Evolutionary conservation across 2,797 vertebrate species (phyloP).

Genomic region (Geotrypetes seraphini): DNA sequence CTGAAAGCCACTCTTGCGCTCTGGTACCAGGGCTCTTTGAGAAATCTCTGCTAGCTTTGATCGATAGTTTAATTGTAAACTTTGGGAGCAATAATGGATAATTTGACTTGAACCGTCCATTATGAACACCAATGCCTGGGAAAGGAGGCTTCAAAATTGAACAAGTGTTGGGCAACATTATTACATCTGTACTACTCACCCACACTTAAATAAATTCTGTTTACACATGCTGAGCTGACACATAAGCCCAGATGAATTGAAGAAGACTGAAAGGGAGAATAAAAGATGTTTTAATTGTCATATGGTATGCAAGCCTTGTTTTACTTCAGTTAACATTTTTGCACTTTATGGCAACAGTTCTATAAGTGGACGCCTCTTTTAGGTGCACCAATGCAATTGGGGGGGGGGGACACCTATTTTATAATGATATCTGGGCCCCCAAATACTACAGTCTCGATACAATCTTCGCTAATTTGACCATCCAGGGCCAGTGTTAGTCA

Average conservation of each 20-base stretch:
- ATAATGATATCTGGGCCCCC: no score
- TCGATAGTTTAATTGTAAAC: conserved; percentile 73
- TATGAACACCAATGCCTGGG: conserved; percentile 44
- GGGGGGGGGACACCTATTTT: no score
- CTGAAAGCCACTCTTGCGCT: conserved; percentile 29
- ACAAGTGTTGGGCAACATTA: conserved; percentile 58
- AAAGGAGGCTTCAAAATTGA: conserved; percentile 61
- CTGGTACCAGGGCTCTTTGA: conserved; percentile 29
- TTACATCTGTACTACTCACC: conserved; percentile 60
- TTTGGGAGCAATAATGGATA: conserved; percentile 67
- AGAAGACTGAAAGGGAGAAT: conserved; percentile 1
- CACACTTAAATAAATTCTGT: conserved; percentile 52
- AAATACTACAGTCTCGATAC: no score
- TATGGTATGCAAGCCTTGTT: conserved; percentile 11
- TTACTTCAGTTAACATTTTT: no score
- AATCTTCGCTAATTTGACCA: no score
- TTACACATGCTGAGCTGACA: conserved; percentile 54
- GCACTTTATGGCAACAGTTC: no score
- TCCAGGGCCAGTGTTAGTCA: no score
- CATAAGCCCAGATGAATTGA: conserved; percentile 30
- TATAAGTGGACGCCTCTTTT: no score
- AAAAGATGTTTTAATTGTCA: conserved; percentile 6
- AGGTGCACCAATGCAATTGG: no score
- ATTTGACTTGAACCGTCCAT: conserved; percentile 60
- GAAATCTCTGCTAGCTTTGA: conserved; percentile 60